Evolutionary conservation across 2,888 invertebrate species (phyloP).

Genomic region (Vanessa cardui): DNA sequence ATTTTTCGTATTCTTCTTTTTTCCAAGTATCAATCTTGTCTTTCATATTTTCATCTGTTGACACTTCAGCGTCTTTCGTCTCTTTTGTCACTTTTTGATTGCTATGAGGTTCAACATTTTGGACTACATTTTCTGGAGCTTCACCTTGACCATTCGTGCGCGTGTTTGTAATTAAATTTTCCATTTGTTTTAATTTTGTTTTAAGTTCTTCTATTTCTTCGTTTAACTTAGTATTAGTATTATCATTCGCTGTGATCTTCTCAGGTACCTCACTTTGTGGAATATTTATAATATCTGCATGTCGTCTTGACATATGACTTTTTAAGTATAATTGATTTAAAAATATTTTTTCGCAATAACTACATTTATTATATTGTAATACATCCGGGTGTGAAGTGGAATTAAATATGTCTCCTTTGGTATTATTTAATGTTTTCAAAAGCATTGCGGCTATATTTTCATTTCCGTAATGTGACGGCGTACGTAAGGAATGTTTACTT

Average conservation of each 20-base stretch:
- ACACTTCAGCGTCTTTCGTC: conserved; percentile 65
- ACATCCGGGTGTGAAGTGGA: conserved; percentile 56
- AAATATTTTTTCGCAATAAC: conserved; percentile 86
- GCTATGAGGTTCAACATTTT: conserved; percentile 27
- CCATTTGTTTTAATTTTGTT: conserved; percentile 76
- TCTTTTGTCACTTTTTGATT: conserved; percentile 43
- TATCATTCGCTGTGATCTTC: conserved; percentile 46
- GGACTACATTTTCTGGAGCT: conserved; percentile 16
- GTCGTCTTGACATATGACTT: conserved; percentile 85
- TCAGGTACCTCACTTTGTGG: conserved; percentile 60
- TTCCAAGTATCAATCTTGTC: conserved; percentile 79
- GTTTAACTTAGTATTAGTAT: conserved; percentile 84
- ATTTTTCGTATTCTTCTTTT: conserved; percentile 78
- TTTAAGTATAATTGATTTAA: conserved; percentile 84
- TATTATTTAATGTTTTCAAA: conserved; percentile 65
- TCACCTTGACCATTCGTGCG: conserved; percentile 12
- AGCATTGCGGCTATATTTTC: conserved; percentile 78
- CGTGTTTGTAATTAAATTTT: conserved; percentile 49
- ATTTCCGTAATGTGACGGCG: conserved; percentile 66
- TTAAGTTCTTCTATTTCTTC: conserved; percentile 73
- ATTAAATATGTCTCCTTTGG: conserved; percentile 64
- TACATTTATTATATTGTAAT: conserved; percentile 82
- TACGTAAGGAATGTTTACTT: conserved; percentile 61
- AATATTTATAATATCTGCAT: conserved; percentile 61
- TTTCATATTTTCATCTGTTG: conserved; percentile 60